Base-by-base conservation (phyloP, 2,888 invertebrate species). In the Drosophila hamatofila region DNA sequence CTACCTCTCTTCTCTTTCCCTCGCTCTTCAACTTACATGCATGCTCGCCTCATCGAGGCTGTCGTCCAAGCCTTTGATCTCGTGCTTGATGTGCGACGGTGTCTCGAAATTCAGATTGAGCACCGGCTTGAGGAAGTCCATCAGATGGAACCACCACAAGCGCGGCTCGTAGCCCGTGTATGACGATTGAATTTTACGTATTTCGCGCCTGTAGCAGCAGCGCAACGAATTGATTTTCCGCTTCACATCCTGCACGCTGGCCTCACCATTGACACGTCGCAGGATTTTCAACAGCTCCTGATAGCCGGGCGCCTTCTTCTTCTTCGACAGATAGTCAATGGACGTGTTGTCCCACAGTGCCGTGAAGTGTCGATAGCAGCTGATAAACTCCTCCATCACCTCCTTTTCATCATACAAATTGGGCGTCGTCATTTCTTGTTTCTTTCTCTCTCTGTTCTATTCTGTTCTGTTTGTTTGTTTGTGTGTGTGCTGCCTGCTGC, bases 321-420 rank as follows among this genome's bases (percentile, higher is more conserved):
- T 67, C 11, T 76, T 71, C 16, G 78, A 88, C 16, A 80, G 44
- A 18, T 84, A 84, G 2, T 82, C 83, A 11, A 35, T 39, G 1
- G 66, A 72, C 2, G 23, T 51, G 57, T 56, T 84, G 27, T 84
- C 78, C 84, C 84, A 88, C 11, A 84, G 60, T 8, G 80, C 69
- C 2, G 57, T 58, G 9, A 77, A 84, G 7, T 85, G 86, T 0
- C 59, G 66, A 66, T 84, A 84, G 33, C 84, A 84, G 64, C 83
- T 77, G n/a, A 84, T 84, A 25, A 88, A 84, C 51, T 84, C 88
- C 62, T 77, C 78, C 83, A 84, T 72, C 0, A 84, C 81, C 46
- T 80, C 74, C 69, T 74, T 81, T 9, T 82, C 83, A 23, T 82
- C 83, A 60, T 72, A 75, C 44, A 80, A 63, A 65, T 64, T 66